phyloP scores from a whole-genome alignment of 2,113 vertebrate genomes.

The Alligator mississippiensis region DNA sequence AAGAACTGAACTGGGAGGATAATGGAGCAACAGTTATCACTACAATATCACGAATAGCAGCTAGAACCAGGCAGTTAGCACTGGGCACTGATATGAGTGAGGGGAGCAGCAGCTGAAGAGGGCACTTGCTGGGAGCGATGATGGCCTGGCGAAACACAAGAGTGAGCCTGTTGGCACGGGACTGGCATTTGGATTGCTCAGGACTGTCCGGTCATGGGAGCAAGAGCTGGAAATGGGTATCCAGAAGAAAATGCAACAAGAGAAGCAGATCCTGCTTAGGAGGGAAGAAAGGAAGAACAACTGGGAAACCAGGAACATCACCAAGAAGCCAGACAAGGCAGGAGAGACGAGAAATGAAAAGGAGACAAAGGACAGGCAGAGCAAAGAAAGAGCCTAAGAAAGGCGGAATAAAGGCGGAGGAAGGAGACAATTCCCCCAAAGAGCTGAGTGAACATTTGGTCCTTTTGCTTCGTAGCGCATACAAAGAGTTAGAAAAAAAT shows the following conservation, averaged over 20 bases:
- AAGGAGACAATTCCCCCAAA: background rate
- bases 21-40: background rate
- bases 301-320: background rate
- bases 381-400: background rate
- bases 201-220: background rate
- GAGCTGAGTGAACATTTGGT: background rate
- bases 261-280: background rate
- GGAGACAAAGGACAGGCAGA: background rate
- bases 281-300: background rate
- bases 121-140: background rate
- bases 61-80: background rate
- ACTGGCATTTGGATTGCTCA: background rate
- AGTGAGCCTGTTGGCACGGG: background rate
- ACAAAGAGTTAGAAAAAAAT: background rate
- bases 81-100: background rate
- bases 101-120: rapidly evolving
- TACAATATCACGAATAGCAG: background rate
- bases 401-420: background rate
- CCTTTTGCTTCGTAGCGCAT: background rate
- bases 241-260: background rate
- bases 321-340: background rate
- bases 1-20: background rate
- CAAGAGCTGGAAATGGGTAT: background rate
- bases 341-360: background rate
- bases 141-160: background rate